A percentile compares a stretch with the other conserved stretches of the same genome.
These are phyloP conservation scores for Osmerus eperlanus DNA, from an alignment of 2,113 vertebrate species.

Conservation along the genomic window DNA sequence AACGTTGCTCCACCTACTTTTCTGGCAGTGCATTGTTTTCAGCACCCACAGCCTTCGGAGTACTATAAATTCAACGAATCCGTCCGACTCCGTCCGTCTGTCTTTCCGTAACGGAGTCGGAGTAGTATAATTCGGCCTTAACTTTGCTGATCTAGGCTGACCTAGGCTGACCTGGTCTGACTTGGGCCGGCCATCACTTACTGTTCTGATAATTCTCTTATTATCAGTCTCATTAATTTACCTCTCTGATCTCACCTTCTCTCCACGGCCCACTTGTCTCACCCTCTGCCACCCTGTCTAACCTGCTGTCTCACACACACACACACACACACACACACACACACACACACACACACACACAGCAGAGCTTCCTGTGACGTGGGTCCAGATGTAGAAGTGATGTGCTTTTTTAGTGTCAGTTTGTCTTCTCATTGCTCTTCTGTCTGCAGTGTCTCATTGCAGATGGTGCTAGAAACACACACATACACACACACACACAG, in stretches of 20 bases:
- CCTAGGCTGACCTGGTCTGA: too few species aligned
- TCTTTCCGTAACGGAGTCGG: too few species aligned
- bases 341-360: conserved; percentile 8
- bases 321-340: neutral
- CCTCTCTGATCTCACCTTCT: neutral
- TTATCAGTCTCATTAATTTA: neutral
- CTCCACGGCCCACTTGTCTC: conserved; percentile 10
- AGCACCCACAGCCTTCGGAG: too few species aligned
- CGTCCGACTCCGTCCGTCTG: too few species aligned
- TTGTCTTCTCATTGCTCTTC: conserved; percentile 55
- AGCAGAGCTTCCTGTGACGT: neutral
- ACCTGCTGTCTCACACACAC: neutral
- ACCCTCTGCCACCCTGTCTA: conserved; percentile 17
- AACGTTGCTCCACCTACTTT: too few species aligned
- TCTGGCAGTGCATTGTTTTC: too few species aligned
- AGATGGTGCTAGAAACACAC: conserved; percentile 70
- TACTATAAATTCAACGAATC: too few species aligned
- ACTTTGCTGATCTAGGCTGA: too few species aligned
- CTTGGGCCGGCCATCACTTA: too few species aligned
- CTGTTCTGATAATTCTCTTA: too few species aligned
- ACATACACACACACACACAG: too few species aligned
- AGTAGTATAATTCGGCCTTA: too few species aligned
- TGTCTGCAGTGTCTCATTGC: conserved; percentile 61
- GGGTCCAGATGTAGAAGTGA: conserved; percentile 43
- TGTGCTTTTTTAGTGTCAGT: conserved; percentile 36